Conservation (phyloP, 2,888 invertebrate genomes). For the Pilophorus perplexus region DNA sequence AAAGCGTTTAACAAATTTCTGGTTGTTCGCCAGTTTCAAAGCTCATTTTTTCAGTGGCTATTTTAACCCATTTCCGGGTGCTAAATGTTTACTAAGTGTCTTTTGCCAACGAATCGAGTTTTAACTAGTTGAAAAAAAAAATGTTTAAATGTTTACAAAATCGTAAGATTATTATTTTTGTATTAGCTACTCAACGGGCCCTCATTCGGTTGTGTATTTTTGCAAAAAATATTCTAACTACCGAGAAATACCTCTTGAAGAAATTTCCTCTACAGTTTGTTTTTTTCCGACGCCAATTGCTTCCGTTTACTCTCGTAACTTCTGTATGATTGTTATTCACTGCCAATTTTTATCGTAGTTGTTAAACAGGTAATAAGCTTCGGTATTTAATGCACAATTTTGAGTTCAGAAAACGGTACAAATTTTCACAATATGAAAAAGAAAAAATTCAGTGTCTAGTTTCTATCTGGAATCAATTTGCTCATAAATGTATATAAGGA, state of each 20-base stretch:
- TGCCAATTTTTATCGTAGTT: constrained; percentile 14
- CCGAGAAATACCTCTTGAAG: background rate
- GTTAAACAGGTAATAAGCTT: constrained; percentile 1
- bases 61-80: constrained; percentile 36
- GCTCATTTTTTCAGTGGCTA: constrained; percentile 37
- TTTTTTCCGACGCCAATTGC: constrained; percentile 7
- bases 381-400: constrained; percentile 12
- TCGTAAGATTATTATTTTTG: constrained; percentile 36
- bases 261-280: background rate
- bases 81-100: constrained; percentile 47
- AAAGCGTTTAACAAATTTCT: constrained; percentile 31
- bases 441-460: constrained; percentile 21
- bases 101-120: constrained; percentile 48
- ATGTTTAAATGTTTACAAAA: constrained; percentile 25
- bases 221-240: background rate
- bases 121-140: constrained; percentile 21
- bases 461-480: constrained; percentile 36
- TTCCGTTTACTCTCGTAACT: constrained; percentile 14
- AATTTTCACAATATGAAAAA: background rate
- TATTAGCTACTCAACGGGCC: constrained; percentile 14
- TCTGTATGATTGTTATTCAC: constrained; percentile 20
- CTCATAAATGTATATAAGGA: constrained; percentile 16
- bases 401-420: constrained; percentile 1
- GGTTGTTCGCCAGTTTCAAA: constrained; percentile 32
- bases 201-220: constrained; percentile 33